Conservation (phyloP, 2,113 vertebrate species). For the Ariopsis seemanni region DNA sequence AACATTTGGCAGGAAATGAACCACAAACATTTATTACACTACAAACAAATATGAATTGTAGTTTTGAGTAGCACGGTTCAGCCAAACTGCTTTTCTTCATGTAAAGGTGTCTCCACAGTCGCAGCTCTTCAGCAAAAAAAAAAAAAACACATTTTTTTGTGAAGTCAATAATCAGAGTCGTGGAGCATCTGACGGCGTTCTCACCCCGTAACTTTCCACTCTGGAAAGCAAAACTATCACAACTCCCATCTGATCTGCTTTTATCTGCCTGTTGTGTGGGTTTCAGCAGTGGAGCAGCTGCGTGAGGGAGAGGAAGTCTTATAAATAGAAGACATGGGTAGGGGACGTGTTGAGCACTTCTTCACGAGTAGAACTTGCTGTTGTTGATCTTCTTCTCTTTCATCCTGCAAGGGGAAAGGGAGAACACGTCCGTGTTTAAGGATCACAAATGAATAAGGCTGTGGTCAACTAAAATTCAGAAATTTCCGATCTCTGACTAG, state of each 20-base stretch:
- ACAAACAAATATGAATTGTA: constrained; percentile 4
- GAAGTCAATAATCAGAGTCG: not conserved
- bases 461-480: not conserved
- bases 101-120: not conserved
- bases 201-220: not conserved
- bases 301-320: constrained; percentile 14
- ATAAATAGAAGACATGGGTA: not conserved
- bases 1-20: constrained; percentile 14
- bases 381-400: constrained; percentile 90
- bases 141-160: not conserved
- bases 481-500: not conserved
- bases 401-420: constrained; percentile 65
- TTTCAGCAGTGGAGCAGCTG: constrained; percentile 33
- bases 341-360: not conserved
- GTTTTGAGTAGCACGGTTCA: not conserved
- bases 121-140: not conserved
- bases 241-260: not conserved
- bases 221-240: constrained; percentile 5
- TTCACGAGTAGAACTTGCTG: constrained; percentile 90
- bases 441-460: not conserved
- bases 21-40: constrained; percentile 3
- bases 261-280: not conserved
- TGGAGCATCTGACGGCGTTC: not conserved
- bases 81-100: not conserved
- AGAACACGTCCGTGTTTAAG: not conserved